Evolutionary conservation across 2,113 vertebrate species (phyloP), one percentile per base, ranked within the genome.

Genomic region (Channa maculata): DNA sequence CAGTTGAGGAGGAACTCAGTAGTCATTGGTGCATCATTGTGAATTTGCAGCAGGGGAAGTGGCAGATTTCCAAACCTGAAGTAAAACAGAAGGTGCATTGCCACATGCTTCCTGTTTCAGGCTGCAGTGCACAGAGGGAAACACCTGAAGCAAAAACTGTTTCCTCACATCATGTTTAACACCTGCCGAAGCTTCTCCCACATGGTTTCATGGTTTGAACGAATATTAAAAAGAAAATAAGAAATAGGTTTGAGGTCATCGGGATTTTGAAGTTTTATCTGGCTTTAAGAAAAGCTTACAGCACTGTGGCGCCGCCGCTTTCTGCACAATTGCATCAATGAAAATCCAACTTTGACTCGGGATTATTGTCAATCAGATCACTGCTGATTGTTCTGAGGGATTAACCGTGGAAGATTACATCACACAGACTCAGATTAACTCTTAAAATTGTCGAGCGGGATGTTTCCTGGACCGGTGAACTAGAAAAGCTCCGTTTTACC

Each of bases 31-130:
- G 48, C 24, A 24, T 79, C 72, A 78, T 2, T 0, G 39, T 65
- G 58, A 55, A 33, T 38, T 71, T 41, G 4, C n/a, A 7, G 5
- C 59, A 51, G 71, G 80, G 87, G 90, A 90, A 89, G 82, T 87
- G 38, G 78, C n/a, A 14, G 3, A 63, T 89, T 89, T 86, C 54
- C 73, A 80, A 80, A 88, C 0, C 3, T 69, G 65, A 84, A 84
- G 77, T 73, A 79, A 79, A 85, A 68, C 46, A 70, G 12, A 52
- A 72, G 13, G 46, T 46, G 0, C 5, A 33, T 80, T 82, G 10
- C 69, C 53, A 48, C 77, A 83, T 0, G 5, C 61, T 88, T 91
- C 88, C 88, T 81, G 58, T 87, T 89, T 86, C 62, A 45, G 2
- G n/a, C 14, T n/a, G 0, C 37, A 10, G 8, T 38, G 63, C 55